A percentile compares a stretch with the other conserved stretches of the same genome.
Evolutionary conservation across 2,888 invertebrate species (phyloP).

Genomic region (Nemapogon koenigi): DNA sequence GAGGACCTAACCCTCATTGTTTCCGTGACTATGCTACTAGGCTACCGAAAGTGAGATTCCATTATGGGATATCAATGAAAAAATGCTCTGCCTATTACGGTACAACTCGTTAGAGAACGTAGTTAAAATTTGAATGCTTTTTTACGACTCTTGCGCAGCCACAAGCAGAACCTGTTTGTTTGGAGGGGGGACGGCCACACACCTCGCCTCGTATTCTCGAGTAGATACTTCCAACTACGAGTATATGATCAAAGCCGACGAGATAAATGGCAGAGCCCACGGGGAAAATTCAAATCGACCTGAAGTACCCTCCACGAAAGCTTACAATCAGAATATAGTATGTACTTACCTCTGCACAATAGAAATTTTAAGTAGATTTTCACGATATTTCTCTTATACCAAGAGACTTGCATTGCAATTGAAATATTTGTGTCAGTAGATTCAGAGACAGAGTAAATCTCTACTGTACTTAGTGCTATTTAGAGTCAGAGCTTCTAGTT

Average conservation of each 20-base stretch:
- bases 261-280: slow-evolving; percentile 3
- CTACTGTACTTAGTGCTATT: too few species aligned
- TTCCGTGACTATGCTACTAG: slow-evolving; percentile 37
- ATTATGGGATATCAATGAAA: slow-evolving; percentile 31
- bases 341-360: not conserved
- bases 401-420: too few species aligned
- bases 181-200: slow-evolving; percentile 25
- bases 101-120: slow-evolving; percentile 28
- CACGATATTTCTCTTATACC: too few species aligned
- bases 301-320: not conserved
- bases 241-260: slow-evolving; percentile 1
- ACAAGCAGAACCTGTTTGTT: slow-evolving; percentile 38
- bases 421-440: too few species aligned
- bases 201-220: slow-evolving; percentile 19
- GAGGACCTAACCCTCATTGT: slow-evolving; percentile 29
- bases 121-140: slow-evolving; percentile 48
- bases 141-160: slow-evolving; percentile 28
- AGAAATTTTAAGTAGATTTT: too few species aligned
- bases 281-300: slow-evolving; percentile 6
- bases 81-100: slow-evolving; percentile 20
- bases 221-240: slow-evolving; percentile 1
- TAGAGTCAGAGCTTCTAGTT: too few species aligned
- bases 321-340: slow-evolving; percentile 2
- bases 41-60: slow-evolving; percentile 44
- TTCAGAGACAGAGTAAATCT: too few species aligned